Evolutionary conservation across 2,797 vertebrate species (phyloP), one percentile per base, ranked within the genome.

Genomic region (Adrianichthys oophorus): DNA sequence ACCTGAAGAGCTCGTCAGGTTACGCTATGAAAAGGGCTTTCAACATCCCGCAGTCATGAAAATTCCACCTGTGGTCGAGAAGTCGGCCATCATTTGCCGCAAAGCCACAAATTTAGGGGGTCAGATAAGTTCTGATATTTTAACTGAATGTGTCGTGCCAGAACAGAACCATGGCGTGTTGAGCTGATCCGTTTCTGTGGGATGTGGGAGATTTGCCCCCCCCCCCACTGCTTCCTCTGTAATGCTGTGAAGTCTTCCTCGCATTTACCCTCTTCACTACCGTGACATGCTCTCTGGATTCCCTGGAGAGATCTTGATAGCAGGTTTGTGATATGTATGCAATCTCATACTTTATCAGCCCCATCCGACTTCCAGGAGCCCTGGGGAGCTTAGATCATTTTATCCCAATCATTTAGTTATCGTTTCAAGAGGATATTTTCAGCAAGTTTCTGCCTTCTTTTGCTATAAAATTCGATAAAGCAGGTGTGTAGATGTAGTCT

Each of bases 291-390:
- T 78, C 62, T 60, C 65, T 47, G 44, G 65, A 48, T 60, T 85
- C 83, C 84, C 70, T 12, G 21, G 72, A 80, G 82, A 75, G 63
- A 58, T 74, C 65, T 62, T 68, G 46, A 74, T 62, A 44, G 60
- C 49, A 67, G 65, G 72, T 65, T 76, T 61, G 69, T 32, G 78
- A 82, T 85, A 88, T 87, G 83, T 82, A 82, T 87, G 80, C 84
- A 78, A 78, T 86, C 76, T 78, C 69, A 76, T 73, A 68, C 82
- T 64, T 84, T 80, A 87, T 84, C 85, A 67, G 78, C 80, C 65
- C 61, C 62, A 85, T 86, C 76, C 24, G 53, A 65, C 72, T 79
- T 74, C 64, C 78, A 74, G 56, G 65, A 72, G 65, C 65, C 72
- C 68, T 8, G 19, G 79, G 73, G 80, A 68, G 29, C 59, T 66